phyloP scores from a whole-genome alignment of 2,113 vertebrate species.

The Anas platyrhynchos region DNA sequence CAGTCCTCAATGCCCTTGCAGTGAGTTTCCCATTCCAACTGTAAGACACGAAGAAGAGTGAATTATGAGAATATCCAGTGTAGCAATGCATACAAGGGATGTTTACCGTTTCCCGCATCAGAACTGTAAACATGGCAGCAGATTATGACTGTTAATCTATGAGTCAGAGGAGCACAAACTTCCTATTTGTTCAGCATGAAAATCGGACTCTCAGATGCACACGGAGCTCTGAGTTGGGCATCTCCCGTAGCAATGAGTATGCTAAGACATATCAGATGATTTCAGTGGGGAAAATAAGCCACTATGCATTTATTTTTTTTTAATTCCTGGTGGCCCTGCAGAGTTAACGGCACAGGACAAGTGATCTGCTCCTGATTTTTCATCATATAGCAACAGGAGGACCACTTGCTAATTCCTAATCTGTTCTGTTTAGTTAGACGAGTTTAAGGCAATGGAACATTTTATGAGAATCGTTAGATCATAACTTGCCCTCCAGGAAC shows the following conservation, averaged over 20 bases:
- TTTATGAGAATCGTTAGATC: neutral
- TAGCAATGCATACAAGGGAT: neutral
- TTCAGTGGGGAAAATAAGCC: neutral
- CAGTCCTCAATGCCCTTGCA: neutral
- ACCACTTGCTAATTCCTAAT: neutral
- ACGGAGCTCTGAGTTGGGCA: neutral
- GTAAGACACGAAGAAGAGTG: neutral
- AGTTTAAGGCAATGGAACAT: neutral
- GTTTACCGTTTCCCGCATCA: neutral
- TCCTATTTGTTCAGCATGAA: neutral
- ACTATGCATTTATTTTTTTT: neutral
- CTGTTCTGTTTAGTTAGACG: neutral
- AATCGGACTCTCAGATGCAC: accelerated
- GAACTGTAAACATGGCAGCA: neutral
- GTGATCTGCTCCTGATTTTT: neutral
- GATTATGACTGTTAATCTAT: neutral
- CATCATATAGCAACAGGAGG: neutral
- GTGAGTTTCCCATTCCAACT: neutral
- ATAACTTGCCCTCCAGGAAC: neutral
- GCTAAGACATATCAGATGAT: neutral
- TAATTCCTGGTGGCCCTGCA: neutral
- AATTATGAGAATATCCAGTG: neutral
- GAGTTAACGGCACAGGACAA: neutral
- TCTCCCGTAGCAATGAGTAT: neutral
- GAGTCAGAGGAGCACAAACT: neutral